Evolutionary conservation across 2,888 invertebrate genomes (phyloP), one percentile per base, ranked within the genome.

Genomic region (Ectobius pallidus): DNA sequence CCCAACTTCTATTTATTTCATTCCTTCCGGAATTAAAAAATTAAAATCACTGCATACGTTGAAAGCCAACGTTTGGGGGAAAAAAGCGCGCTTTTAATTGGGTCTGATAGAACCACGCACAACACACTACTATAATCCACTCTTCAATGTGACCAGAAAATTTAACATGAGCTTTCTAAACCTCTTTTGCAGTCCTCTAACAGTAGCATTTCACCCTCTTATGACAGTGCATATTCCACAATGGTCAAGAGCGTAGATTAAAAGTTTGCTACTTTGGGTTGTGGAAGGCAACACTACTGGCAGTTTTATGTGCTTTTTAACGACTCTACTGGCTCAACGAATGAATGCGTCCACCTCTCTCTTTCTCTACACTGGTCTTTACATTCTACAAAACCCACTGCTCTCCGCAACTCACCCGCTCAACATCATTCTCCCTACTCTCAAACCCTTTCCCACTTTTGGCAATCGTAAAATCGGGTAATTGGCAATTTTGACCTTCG

Each of bases 401-500:
- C 20, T 20, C 46, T 9, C 52, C 25, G 25, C 18, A 52, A 52
- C 25, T 20, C 20, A 14, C 4, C 25, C 1, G 25, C 52, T 1
- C 18, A 18, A 9, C 52, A 7, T 6, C 1, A 25, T n/a, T n/a
- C 25, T 25, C 22, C 20, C 20, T 52, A 25, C 52, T 20, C 14
- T 11, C 14, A 25, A 52, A 52, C 52, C 52, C n/a, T 63, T 63
- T 14, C 14, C 63, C 20, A 18, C 63, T 39, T 25, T 42, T 63
- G 63, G 25, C 11, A 42, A 22, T 25, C 63, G 42, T 42, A 63
- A 63, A 63, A 63, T 42, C 30, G 25, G 63, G 25, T 63, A 63
- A 63, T 42, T 63, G 42, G 63, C 42, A 63, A 63, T 63, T 42
- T 18, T 63, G 42, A 42, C 63, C 58, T 42, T 3, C 32, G 32